Base-by-base conservation (phyloP, 2,888 invertebrate species). In the Hemistola chrysoprasaria region DNA sequence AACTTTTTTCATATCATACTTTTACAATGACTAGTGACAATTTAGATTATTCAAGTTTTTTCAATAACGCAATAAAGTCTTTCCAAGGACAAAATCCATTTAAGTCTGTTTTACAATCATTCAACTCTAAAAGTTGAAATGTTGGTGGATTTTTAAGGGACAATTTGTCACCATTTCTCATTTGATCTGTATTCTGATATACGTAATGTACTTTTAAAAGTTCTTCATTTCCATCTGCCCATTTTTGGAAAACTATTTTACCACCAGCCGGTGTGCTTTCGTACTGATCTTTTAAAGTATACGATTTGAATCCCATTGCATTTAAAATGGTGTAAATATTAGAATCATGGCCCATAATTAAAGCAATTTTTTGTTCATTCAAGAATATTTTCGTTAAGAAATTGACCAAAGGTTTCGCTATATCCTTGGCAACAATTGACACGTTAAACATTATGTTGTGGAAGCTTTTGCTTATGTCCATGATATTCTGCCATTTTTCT, bases 331-430 rank as follows among this genome's bases (percentile, higher is more conserved):
- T 81, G 24, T 76, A 78, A 2, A 86, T 61, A 43, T 87, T 88
- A 1, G 82, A 78, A 58, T 86, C 86, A 44, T 88, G 87, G 0
- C 84, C 87, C 78, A 85, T 82, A 0, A 88, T 45, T 6, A 86
- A 50, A 0, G 62, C 54, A 0, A 82, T 59, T 60, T 72, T 82
- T 1, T 72, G 62, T 6, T 55, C 31, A 8, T 67, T 59, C 1
- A 75, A 33, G 31, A 85, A 70, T 7, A 77, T 56, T 1, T 67
- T 52, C 1, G 55, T 56, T 33, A 88, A 68, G 46, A 70, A 81
- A 25, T 62, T 59, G 1, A 85, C 22, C 10, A 88, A 50, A 0
- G 83, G 83, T 16, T 50, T 33, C 0, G 85, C 69, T 11, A 86
- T 56, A 48, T 88, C 86, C 50, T 53, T 71, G 0, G 85, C 81